Evolutionary conservation across 2,797 vertebrate genomes (phyloP).

Genomic region (Hypotaenidia philippensis): DNA sequence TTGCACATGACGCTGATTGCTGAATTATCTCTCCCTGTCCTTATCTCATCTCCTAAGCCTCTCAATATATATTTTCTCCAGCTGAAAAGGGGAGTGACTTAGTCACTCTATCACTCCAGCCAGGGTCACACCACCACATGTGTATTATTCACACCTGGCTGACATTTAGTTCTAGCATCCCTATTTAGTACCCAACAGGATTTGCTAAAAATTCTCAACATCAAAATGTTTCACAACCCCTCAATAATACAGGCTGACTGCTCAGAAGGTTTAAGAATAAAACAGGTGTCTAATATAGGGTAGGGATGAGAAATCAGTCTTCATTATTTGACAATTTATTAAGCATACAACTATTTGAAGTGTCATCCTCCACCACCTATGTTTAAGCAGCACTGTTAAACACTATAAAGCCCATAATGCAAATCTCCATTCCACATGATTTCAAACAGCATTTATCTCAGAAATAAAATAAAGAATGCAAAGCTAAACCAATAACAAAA

Average conservation of each 20-base stretch:
- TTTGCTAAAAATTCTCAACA: not conserved
- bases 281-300: not conserved
- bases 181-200: fast-evolving
- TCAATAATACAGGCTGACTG: not conserved
- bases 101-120: too few relatives aligned
- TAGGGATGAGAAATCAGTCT: not conserved
- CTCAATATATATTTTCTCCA: too few relatives aligned
- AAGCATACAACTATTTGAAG: not conserved
- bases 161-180: not conserved
- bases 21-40: too few relatives aligned
- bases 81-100: too few relatives aligned
- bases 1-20: too few relatives aligned
- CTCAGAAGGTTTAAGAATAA: not conserved
- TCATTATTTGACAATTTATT: not conserved
- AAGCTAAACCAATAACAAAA: not conserved
- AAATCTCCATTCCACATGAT: not conserved
- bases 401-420: not conserved
- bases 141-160: not conserved
- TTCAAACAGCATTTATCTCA: not conserved
- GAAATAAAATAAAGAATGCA: not conserved
- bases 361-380: not conserved
- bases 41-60: too few relatives aligned
- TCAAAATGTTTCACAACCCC: not conserved
- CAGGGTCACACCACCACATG: not conserved
- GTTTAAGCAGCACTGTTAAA: not conserved